These are phyloP conservation scores for Leptura quadrifasciata DNA, from an alignment of 2,888 invertebrate species.

Conservation along the genomic window DNA sequence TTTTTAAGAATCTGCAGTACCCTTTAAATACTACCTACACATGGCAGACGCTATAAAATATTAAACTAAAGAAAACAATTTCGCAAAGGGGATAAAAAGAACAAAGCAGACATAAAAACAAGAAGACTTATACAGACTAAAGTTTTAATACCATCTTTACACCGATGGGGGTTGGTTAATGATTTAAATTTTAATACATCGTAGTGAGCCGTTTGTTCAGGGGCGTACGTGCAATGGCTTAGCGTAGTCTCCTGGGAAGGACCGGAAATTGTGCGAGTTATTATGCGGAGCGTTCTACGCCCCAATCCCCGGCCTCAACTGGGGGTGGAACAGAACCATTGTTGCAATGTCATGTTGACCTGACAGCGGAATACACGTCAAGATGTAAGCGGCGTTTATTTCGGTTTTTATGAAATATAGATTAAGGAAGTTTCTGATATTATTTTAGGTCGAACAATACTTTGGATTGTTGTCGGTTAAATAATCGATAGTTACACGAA, in stretches of 20 bases:
- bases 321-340: constrained; percentile 57
- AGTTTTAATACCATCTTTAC: constrained; percentile 48
- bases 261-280: constrained; percentile 65
- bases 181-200: constrained; percentile 65
- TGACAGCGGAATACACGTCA: constrained; percentile 49
- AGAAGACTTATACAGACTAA: constrained; percentile 35
- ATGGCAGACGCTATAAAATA: constrained; percentile 20
- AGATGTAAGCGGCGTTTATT: constrained; percentile 33
- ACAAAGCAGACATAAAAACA: constrained; percentile 33
- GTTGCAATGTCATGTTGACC: constrained; percentile 58
- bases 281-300: constrained; percentile 64
- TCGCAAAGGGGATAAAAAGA: constrained; percentile 28
- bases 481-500: constrained; percentile 13
- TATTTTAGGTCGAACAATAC: constrained; percentile 22
- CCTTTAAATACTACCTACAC: constrained; percentile 21
- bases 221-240: constrained; percentile 63
- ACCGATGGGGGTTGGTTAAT: constrained; percentile 50
- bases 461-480: constrained; percentile 3
- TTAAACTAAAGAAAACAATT: constrained; percentile 37
- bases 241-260: constrained; percentile 58
- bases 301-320: constrained; percentile 53
- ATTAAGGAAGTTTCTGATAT: constrained; percentile 36
- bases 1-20: not conserved
- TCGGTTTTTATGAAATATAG: constrained; percentile 36
- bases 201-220: constrained; percentile 61